Evolutionary conservation across 2,888 invertebrate species (phyloP), one percentile per base, ranked within the genome.

Genomic region (Aleiodes leptofemur): DNA sequence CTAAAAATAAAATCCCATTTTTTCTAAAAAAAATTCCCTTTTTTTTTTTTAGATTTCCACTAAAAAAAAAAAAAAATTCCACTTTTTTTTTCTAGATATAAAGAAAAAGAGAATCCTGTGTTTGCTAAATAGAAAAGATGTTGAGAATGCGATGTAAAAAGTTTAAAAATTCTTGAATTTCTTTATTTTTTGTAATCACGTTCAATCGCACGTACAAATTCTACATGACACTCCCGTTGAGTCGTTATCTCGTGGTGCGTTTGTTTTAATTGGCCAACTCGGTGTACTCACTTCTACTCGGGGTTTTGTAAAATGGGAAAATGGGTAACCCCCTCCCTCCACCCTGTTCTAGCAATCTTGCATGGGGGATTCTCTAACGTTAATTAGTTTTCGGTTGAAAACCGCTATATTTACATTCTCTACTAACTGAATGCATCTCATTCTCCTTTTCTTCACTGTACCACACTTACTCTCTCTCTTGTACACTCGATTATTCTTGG

Each of bases 341-440:
- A n/a, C 55, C 55, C 55, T 11, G 13, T 16, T 55, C 55, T 55
- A 61, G 23, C 64, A 64, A 64, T 64, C 64, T 64, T 64, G 48
- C 48, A 43, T 11, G 43, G 48, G 43, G 48, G 64, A 64, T 64
- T 64, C 64, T 38, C 69, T 55, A 69, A 69, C 69, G 55, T 55
- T 69, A 69, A 69, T 69, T 53, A 69, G 69, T 69, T 69, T 69
- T 72, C n/a, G 16, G 34, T 31, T 14, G 14, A 31, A 14, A 59
- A 59, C 50, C 14, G 29, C 48, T 71, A 48, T 48, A 59, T 50
- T 59, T 69, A 34, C 55, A 7, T 70, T 43, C 43, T 11, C 43
- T 5, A 38, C 38, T 38, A 0, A 43, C 43, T 43, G 43, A 11
- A 43, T 43, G 43, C 56, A 16, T 38, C 50, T n/a, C 8, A 31